Conservation (phyloP, 1,140 invertebrate genomes). For the Anadara kagoshimensis region DNA sequence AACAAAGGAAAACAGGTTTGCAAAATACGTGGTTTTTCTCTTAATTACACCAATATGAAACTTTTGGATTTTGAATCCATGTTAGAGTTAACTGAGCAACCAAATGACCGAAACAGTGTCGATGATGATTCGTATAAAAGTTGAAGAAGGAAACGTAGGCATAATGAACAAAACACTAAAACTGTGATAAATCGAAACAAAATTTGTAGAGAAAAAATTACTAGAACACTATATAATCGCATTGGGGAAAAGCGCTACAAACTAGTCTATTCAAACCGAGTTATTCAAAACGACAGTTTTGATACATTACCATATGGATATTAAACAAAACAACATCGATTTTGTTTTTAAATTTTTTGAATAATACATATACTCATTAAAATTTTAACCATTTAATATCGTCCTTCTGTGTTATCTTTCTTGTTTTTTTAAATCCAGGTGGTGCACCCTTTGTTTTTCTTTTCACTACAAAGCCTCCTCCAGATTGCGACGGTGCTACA, state of each 20-base stretch:
- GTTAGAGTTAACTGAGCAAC: no score
- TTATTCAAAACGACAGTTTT: conserved; percentile 11
- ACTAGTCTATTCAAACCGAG: conserved; percentile 32
- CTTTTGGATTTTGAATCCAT: conserved; percentile 23
- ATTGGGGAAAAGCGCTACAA: conserved; percentile 26
- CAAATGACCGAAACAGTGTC: no score
- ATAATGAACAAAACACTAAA: not conserved
- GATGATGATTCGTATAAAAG: no score
- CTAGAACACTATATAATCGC: conserved; percentile 25
- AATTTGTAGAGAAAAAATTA: conserved; percentile 14
- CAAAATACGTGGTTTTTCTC: conserved; percentile 28
- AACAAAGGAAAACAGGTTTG: conserved; percentile 18
- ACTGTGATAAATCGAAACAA: conserved; percentile 16
- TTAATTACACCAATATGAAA: conserved; percentile 15
- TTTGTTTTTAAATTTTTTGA: no score
- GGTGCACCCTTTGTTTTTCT: not conserved
- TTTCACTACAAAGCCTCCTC: not conserved
- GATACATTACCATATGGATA: conserved; percentile 27
- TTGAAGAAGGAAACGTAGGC: no score
- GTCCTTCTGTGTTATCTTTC: not conserved
- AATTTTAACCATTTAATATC: conserved; percentile 4
- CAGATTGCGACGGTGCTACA: not conserved
- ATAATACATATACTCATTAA: not conserved
- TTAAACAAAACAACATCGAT: conserved; percentile 3
- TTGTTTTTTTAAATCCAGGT: not conserved